Base-by-base conservation (phyloP, 2,888 invertebrate species). In the Ferrisia virgata region DNA sequence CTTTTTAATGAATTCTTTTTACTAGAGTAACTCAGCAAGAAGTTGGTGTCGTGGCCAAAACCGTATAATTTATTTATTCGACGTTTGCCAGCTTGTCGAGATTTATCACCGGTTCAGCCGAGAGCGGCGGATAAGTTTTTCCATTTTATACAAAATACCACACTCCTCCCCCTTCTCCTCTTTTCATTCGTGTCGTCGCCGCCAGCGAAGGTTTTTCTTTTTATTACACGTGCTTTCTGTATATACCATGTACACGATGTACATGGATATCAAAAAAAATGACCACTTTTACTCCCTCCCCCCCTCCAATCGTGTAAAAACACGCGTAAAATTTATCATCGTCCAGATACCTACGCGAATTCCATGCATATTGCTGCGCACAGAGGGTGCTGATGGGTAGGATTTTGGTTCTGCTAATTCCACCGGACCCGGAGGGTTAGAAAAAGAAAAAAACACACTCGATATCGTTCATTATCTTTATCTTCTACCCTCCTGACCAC, bases 21-120 rank as follows among this genome's bases (percentile, higher is more conserved):
- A 53, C 22, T 53, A 18, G 53, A 18, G 53, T 13, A 13, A 53
- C 53, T 53, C 5, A n/a, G n/a, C 11, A 9, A 8, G 6, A 1
- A 18, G 28, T 64, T 28, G 5, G 64, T 28, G 64, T 64, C 28
- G 64, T 15, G 28, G 58, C 58, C 11, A 64, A 64, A 28, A 64
- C 28, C 28, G 64, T 64, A 28, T 64, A 64, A 64, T 64, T 64
- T 64, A 64, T 64, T 64, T 64, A 64, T 64, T 64, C 64, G 64
- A 64, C 64, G 64, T 25, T 53, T 28, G 64, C 64, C 13, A 28
- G 28, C 28, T 64, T 28, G 58, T 58, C 58, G 11, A 64, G 64
- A 64, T 64, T 64, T 64, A 64, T 64, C 64, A 28, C 64, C 64
- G 28, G 64, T 28, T 64, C 64, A 15, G 64, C 28, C 8, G 8